Base-by-base conservation (phyloP, 2,797 vertebrate genomes). In the Xenopus petersii region DNA sequence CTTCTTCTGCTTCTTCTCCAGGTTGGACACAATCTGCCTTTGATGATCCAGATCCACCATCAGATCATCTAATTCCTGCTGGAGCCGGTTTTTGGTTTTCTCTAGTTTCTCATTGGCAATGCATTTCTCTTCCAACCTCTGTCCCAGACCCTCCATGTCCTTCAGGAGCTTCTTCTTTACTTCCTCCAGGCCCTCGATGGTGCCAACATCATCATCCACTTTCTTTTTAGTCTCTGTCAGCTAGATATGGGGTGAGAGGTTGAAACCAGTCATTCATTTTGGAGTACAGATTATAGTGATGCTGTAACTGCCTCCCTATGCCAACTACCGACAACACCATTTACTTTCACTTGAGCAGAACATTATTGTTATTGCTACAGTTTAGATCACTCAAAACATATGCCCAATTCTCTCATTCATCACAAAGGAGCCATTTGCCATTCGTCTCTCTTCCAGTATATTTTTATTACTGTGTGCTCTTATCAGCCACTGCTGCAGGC, bases 1-100 rank as follows among this genome's bases (percentile, higher is more conserved):
- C 83, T 97, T 98, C 87, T 98, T 98, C 88, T 98, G 96, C 80
- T 98, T 98, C 82, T 98, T 98, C 84, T 98, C 96, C 75, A 98
- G 75, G 87, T 93, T 98, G 61, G 95, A 98, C 61, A 96, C 96
- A 0, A 94, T 95, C 85, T 98, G 96, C 67, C 96, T 91, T 79
- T 98, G 96, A 71, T 97, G 94, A 80, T 98, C 96, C 79, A 98
- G 89, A 75, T 98, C 95, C 68, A 98, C 95, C 60, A 91, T 90
- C 80, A 96, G 87, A 83, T 98, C 96, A 13, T 98, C 96, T 26
- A 98, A 91, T 84, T 98, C 96, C 81, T 98, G 96, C 88, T 98
- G 96, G 75, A 98, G 85, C 10, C 96, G 90, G 84, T 92, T 96
- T 87, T 96, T 98, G 30, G 95, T 98, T 88, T 98, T 98, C 64